Evolutionary conservation across 1,140 invertebrate genomes (phyloP).

Genomic region (Achatina immaculata): DNA sequence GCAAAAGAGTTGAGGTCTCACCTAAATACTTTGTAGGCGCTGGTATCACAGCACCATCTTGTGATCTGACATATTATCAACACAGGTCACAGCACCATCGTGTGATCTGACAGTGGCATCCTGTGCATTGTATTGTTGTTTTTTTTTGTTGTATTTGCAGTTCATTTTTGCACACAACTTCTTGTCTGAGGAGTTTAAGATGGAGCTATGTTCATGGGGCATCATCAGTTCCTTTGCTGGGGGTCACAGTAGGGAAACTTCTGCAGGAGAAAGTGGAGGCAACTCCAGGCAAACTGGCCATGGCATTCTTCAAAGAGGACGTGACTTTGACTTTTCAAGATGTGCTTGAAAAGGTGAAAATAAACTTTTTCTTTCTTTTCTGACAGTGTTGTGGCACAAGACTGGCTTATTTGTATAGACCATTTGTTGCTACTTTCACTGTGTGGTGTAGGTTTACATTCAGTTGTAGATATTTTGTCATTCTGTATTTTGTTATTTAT

Average conservation of each 20-base stretch:
- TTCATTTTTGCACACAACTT: slow-evolving; percentile 1
- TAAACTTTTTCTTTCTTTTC: too few relatives aligned
- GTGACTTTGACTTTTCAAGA: slow-evolving; percentile 15
- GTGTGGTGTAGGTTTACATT: too few relatives aligned
- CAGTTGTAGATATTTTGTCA: too few relatives aligned
- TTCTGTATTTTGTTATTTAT: not conserved
- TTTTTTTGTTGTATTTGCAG: not conserved
- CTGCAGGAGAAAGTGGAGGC: slow-evolving; percentile 2
- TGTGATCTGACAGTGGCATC: too few relatives aligned
- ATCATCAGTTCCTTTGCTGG: slow-evolving; percentile 21
- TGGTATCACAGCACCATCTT: too few relatives aligned
- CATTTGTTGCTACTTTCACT: not conserved
- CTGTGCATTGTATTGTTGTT: too few relatives aligned
- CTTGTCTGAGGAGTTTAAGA: not conserved
- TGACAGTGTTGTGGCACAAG: too few relatives aligned
- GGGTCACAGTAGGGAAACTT: not conserved
- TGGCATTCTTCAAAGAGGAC: slow-evolving; percentile 12
- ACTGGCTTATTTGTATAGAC: not conserved
- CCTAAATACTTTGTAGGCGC: too few relatives aligned
- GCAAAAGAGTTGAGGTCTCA: too few relatives aligned
- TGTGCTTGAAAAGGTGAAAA: not conserved
- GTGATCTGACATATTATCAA: too few relatives aligned
- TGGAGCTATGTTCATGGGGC: slow-evolving; percentile 31
- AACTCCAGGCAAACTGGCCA: not conserved
- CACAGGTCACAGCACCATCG: too few relatives aligned